Conservation (phyloP, 2,888 invertebrate genomes). For the Synergus gifuensis region DNA sequence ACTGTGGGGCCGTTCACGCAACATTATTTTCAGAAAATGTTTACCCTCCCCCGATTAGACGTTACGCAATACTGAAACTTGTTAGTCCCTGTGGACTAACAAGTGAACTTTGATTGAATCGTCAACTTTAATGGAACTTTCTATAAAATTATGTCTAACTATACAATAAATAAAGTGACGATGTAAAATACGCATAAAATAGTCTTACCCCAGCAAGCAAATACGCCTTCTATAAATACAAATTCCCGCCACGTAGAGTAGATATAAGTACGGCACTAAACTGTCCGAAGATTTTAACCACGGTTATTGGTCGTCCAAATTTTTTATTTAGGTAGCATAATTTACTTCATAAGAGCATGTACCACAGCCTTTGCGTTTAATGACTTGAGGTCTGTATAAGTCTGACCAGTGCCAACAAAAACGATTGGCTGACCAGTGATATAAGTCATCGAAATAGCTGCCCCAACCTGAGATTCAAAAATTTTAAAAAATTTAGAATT, state of each 20-base stretch:
- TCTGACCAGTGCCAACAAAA: conserved; percentile 99
- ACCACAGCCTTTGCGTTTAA: conserved; percentile 98
- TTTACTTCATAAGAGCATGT: conserved; percentile 94
- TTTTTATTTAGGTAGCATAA: conserved; percentile 41
- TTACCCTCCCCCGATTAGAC: too few species aligned
- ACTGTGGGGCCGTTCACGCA: too few species aligned
- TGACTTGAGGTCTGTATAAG: conserved; percentile 98
- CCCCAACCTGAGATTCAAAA: conserved; percentile 85
- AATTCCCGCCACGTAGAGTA: not conserved
- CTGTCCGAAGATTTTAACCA: not conserved
- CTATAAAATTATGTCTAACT: conserved; percentile 21
- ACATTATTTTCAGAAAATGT: not conserved
- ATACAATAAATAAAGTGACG: conserved; percentile 28
- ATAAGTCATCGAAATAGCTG: conserved; percentile 99
- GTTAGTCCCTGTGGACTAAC: not conserved
- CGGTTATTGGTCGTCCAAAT: not conserved
- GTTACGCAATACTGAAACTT: too few species aligned
- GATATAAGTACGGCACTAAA: conserved; percentile 3
- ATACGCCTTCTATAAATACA: not conserved
- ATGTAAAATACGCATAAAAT: conserved; percentile 13
- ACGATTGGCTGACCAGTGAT: conserved; percentile 99
- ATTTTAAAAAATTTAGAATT: conserved; percentile 2
- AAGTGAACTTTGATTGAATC: conserved; percentile 13
- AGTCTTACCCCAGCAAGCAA: conserved; percentile 4
- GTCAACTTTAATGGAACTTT: conserved; percentile 13